Percentiles rank a stretch among this genome's conserved stretches.
Conservation (phyloP, 2,113 vertebrate species). For the Sapajus apella region DNA sequence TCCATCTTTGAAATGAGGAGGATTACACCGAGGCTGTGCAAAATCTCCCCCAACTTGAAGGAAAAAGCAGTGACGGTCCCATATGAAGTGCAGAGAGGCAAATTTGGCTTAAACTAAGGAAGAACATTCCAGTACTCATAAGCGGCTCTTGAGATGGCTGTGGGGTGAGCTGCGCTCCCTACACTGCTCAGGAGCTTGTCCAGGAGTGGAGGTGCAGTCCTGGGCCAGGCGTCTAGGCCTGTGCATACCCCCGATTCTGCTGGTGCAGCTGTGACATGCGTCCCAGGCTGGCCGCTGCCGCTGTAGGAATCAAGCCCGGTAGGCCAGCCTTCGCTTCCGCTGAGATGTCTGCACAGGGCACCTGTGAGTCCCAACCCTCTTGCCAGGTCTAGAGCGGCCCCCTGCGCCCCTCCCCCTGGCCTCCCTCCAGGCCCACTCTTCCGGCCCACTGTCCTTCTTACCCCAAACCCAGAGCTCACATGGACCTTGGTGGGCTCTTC, state of each 20-base stretch:
- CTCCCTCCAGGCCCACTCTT: no score
- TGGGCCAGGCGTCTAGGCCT: neutral
- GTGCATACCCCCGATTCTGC: fast-evolving
- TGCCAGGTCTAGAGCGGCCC: fast-evolving
- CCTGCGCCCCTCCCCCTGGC: fast-evolving
- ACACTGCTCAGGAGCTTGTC: neutral
- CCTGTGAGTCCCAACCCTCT: fast-evolving
- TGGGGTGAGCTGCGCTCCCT: neutral
- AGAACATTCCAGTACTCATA: neutral
- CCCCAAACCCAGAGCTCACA: neutral
- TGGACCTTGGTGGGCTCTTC: fast-evolving
- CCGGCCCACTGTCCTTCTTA: no score
- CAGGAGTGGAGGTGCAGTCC: neutral
- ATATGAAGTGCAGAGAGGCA: neutral
- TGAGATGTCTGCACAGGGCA: fast-evolving
- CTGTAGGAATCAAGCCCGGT: neutral
- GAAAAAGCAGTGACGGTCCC: fast-evolving
- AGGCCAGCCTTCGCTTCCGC: fast-evolving
- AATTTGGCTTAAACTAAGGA: neutral
- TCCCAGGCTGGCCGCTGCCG: fast-evolving
- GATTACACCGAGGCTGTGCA: neutral
- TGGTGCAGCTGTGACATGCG: no score
- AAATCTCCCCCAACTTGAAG: neutral
- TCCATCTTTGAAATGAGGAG: neutral
- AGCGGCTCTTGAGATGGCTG: neutral